phyloP scores from a whole-genome alignment of 1,140 invertebrate genomes.

The Aporrectodea caliginosa region DNA sequence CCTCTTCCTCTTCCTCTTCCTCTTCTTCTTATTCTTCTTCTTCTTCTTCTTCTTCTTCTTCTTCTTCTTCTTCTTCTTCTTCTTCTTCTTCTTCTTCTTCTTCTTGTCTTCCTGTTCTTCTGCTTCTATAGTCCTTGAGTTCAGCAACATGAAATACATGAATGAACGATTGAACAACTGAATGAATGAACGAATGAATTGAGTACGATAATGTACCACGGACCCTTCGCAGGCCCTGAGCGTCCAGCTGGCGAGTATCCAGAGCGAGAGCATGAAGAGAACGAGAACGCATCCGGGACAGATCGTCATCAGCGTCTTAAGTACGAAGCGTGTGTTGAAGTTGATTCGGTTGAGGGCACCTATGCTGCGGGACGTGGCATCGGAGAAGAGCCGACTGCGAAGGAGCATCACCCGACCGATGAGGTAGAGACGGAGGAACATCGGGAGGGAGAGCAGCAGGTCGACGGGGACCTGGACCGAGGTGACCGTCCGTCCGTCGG shows the following conservation, averaged over 20 bases:
- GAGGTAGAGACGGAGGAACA: conserved; percentile 52
- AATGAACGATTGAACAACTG: too few species aligned
- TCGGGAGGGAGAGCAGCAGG: conserved; percentile 49
- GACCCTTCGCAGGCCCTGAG: conserved; percentile 97
- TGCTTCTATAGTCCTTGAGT: too few species aligned
- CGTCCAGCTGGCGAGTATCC: conserved; percentile 99
- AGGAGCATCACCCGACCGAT: conserved; percentile 49
- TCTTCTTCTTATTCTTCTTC: neutral
- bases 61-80: neutral
- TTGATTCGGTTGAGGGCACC: conserved; percentile 51
- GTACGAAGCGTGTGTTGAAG: conserved; percentile 80
- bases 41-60: neutral
- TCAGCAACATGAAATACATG: too few species aligned
- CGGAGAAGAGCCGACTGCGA: conserved; percentile 50
- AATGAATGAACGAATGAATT: too few species aligned
- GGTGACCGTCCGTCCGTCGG: conserved; percentile 61
- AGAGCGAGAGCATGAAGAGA: conserved; percentile 95
- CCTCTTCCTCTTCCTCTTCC: neutral
- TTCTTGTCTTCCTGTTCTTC: too few species aligned
- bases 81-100: too few species aligned
- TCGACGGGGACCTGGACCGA: conserved; percentile 35
- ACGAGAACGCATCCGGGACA: conserved; percentile 96
- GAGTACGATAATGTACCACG: too few species aligned
- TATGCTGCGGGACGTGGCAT: conserved; percentile 52
- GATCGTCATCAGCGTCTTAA: conserved; percentile 99